Base-by-base conservation (phyloP, 2,797 vertebrate genomes). In the Staurois parvus region DNA sequence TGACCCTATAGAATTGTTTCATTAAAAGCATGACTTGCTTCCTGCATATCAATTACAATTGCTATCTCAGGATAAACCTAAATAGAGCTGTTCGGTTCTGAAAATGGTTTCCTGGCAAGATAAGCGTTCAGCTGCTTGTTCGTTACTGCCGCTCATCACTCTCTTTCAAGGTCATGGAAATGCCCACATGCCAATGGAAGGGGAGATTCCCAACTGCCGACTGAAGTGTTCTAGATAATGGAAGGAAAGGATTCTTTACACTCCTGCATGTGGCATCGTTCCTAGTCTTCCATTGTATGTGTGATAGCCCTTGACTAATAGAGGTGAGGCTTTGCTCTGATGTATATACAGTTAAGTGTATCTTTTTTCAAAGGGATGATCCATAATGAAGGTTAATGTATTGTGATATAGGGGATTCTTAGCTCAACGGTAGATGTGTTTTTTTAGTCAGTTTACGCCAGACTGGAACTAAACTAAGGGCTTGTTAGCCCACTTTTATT, bases 1-100 rank as follows among this genome's bases (percentile, higher is more conserved):
- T 67, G 52, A 32, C 73, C 69, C 88, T 88, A 77, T 70, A 29
- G 40, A 1, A 79, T 79, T 28, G 84, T 45, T 85, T 89, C 88
- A 56, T 85, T 88, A 79, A 69, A 62, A 34, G 81, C 72, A 79
- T 81, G 83, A 74, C 88, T 86, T 85, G 70, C 2, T 84, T 89
- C 72, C 83, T 29, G 3, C 28, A 12, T 52, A 68, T 66, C 77
- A 90, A 83, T 24, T 7, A 75, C 0, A 70, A 76, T 42, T 48
- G 40, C 24, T 9, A 72, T 72, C 59, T 64, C 24, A 3, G 45
- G 75, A 70, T 64, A 42, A 78, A 30, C 45, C 77, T 70, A 72
- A 72, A 72, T 69, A 52, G 52, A 80, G 78, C 42, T 13, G 30
- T 79, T 84, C 13, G 3, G 26, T 59, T 59, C n/a, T 32, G 40